Base-by-base conservation (phyloP, 2,888 invertebrate genomes). In the Corbicula japonica region DNA sequence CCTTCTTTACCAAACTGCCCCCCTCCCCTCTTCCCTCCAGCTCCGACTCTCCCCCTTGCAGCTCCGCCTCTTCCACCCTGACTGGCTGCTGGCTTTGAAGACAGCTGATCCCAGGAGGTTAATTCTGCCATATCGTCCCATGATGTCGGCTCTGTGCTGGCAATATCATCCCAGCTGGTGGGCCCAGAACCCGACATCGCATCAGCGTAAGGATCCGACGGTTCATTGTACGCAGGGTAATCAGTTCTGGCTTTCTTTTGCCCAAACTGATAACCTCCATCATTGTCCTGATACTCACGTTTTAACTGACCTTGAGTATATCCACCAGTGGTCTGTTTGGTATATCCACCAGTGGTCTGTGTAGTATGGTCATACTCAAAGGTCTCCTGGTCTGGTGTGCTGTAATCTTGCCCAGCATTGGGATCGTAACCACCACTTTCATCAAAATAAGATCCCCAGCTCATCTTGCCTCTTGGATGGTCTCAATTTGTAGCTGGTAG, bases 1-100 rank as follows among this genome's bases (percentile, higher is more conserved):
- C 74, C 79, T 8, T 77, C 73, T 32, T 76, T 68, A n/a, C 84
- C 61, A 50, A 84, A 76, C 12, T 87, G 72, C 28, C 84, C 62
- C n/a, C 87, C 76, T 26, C 81, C 75, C 0, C 75, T 34, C 26
- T 54, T 60, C 34, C 80, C 84, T 35, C 79, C 86, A 12, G 78
- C 56, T 38, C 21, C 8, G 23, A 34, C 28, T 30, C 35, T n/a
- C 0, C 41, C 38, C 26, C 50, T 18, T 10, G 32, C 30, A 2
- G 48, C 46, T 15, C 12, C 18, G 18, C 30, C 30, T 18, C 44
- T 28, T 8, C 63, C 65, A 26, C 58, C 10, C 34, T n/a, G 28
- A 46, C 66, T 46, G 21, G 46, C 30, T 10, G 32, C 34, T 10
- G 10, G 30, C 21, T 63, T 46, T 23, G 12, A 6, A 26, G 70